Percentiles rank a stretch among this genome's conserved stretches.
These are phyloP conservation scores for Pantala flavescens DNA, from an alignment of 1,140 invertebrate genomes.

Conservation along the genomic window DNA sequence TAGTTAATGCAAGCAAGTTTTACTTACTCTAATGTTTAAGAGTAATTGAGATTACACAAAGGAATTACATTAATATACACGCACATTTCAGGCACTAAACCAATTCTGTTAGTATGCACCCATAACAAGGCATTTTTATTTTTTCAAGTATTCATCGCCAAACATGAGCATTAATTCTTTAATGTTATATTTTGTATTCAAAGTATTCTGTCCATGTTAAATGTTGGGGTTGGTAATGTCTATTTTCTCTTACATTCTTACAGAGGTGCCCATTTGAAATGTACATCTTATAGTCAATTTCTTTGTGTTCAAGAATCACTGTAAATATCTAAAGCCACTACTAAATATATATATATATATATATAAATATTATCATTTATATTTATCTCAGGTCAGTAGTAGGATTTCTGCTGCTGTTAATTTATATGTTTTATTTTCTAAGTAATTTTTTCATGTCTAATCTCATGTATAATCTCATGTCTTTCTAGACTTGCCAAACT, in stretches of 20 bases:
- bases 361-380: neutral
- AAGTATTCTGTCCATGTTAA: neutral
- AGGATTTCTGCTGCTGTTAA: neutral
- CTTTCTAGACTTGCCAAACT: neutral
- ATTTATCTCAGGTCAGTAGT: neutral
- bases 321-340: neutral
- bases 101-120: neutral
- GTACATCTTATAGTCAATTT: neutral
- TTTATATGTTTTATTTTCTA: neutral
- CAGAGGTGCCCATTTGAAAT: neutral
- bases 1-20: neutral
- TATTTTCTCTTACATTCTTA: neutral
- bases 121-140: neutral
- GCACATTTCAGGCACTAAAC: neutral
- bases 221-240: neutral
- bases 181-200: neutral
- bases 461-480: neutral
- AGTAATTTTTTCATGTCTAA: neutral
- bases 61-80: neutral
- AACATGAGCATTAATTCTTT: neutral
- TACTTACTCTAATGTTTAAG: neutral
- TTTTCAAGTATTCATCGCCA: too few species aligned
- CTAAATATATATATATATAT: neutral
- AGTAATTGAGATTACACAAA: neutral
- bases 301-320: too few species aligned